Evolutionary conservation across 64 coral and sea anemone species (phyloP).

Genomic region (Pocillopora damicornis): DNA sequence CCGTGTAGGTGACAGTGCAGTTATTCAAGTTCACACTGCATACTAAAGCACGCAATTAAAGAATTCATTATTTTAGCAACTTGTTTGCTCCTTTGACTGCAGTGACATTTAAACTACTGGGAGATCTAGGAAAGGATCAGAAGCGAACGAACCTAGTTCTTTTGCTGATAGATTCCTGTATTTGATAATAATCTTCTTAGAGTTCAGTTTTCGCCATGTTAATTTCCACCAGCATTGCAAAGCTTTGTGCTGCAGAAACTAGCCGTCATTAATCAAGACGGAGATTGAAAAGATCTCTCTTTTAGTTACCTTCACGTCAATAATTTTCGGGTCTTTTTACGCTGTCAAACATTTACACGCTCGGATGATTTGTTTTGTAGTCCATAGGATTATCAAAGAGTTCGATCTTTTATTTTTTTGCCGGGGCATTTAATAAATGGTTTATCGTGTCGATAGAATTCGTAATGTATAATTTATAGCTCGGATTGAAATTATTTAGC

Average conservation of each 20-base stretch:
- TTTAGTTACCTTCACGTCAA: neutral
- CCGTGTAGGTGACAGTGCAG: slow-evolving; percentile 6
- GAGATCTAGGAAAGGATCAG: neutral
- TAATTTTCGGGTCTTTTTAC: neutral
- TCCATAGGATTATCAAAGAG: neutral
- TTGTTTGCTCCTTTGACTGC: neutral
- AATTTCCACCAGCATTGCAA: neutral
- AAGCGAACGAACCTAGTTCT: no score
- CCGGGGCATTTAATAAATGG: neutral
- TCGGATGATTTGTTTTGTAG: slow-evolving; percentile 39
- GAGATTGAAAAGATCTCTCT: neutral
- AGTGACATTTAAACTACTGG: neutral
- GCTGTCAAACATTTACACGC: slow-evolving; percentile 42
- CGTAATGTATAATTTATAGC: slow-evolving; percentile 24
- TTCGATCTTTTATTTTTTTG: slow-evolving; percentile 30
- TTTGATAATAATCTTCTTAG: slow-evolving; percentile 6
- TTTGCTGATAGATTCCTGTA: neutral
- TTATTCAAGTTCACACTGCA: slow-evolving; percentile 32
- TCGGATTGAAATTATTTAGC: neutral
- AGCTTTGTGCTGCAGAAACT: neutral
- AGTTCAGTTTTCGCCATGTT: neutral
- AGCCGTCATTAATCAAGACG: neutral
- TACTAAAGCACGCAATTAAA: slow-evolving; percentile 35
- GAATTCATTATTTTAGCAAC: slow-evolving; percentile 31
- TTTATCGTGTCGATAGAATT: slow-evolving; percentile 19